Evolutionary conservation across 2,797 vertebrate species (phyloP), one percentile per base, ranked within the genome.

Genomic region (Pipistrellus nathusii): DNA sequence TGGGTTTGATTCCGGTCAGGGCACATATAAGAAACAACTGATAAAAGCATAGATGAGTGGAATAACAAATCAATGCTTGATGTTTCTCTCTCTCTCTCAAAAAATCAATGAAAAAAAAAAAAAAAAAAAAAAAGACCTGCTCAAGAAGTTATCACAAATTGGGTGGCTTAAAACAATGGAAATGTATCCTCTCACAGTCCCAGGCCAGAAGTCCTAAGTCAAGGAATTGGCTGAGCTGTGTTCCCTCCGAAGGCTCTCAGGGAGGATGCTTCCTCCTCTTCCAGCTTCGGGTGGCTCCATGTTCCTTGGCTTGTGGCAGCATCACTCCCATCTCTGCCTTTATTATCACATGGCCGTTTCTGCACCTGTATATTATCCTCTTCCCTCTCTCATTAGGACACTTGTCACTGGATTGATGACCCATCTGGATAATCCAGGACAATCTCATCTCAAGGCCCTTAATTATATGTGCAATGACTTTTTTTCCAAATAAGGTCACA

Each of bases 201-300:
- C 15, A 51, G 88, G 82, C 80, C 64, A 35, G 48, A 41, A 59
- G 53, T 89, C 48, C 51, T 25, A 32, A 14, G 20, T 76, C 14
- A 6, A 69, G 68, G 44, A 57, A 8, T 5, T 4, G 5, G 25
- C 6, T 23, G 53, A 66, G 2, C 62, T 5, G 0, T 0, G 4
- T 12, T 72, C 44, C 30, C 48, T 38, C 6, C 3, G 41, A 66
- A 35, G n/a, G 8, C 18, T 64, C 6, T 2, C 1, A 14, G 55
- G 46, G 53, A 44, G 48, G 46, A 15, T 10, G 68, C 46, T 75
- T 64, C 48, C 48, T 51, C 38, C 18, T 41, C 68, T 48, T 38
- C 71, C 27, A 14, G 57, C 57, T 68, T 38, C 53, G 18, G 20
- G 62, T 13, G 46, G 62, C 25, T 72, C 6, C 6, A n/a, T 4